Base-by-base conservation (phyloP, 2,113 vertebrate species). In the Aspiorhynchus laticeps region DNA sequence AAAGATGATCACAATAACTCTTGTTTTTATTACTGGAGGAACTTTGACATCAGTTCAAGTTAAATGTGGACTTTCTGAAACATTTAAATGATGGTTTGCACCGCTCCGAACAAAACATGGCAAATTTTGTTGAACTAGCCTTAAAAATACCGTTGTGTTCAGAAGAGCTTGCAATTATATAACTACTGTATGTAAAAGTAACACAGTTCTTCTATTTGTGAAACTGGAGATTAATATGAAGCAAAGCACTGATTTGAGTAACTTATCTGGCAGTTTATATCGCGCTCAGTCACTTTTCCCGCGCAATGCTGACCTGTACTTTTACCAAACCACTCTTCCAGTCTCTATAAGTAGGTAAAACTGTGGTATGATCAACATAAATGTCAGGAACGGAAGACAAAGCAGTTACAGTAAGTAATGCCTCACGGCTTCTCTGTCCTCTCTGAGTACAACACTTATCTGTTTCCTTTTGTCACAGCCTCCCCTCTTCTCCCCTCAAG, bases 351-450 rank as follows among this genome's bases (percentile, higher is more conserved):
- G 11, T 15, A 19, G 26, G 61, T 79, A 46, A 71, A 78, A 79
- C 63, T 51, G 85, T 31, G 87, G 65, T 53, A 9, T 6, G 36
- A 28, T 82, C 75, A 79, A 33, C 76, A 83, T 11, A 56, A 31
- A 79, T 89, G 88, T 87, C 83, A 91, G 85, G 77, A 74, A 80
- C 6, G 38, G 43, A 28, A 79, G 51, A 73, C 31, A 36, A 41
- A 38, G 81, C 75, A 86, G 80, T 94, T 92, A 91, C 93, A 79
- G 92, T 93, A 94, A 94, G 75, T 79, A 67, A 82, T 85, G 80
- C 53, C 83, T 86, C 88, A 83, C 51, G 17, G 46, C 33, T 46
- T 77, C 75, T 63, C n/a, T 61, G 83, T 53, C 67, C 28, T 65
- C 48, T 48, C 56, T 24, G 77, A 85, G 59, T 61, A 26, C 82